phyloP scores from a whole-genome alignment of 2,113 vertebrate genomes.

The Bucco capensis region DNA sequence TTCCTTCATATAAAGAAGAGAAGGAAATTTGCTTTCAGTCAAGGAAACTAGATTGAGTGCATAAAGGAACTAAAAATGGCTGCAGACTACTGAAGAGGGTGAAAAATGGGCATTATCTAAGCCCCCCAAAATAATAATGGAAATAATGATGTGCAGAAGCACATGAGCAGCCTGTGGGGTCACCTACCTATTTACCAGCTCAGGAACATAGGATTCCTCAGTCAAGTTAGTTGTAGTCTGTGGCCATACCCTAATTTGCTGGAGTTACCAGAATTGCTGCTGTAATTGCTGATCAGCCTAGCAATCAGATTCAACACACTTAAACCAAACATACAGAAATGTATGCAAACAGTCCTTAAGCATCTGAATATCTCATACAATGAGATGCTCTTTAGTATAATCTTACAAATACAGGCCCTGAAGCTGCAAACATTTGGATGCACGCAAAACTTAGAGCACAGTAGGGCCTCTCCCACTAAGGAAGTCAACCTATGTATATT shows the following conservation, averaged over 20 bases:
- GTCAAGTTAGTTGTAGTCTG: background rate
- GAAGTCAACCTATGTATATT: background rate
- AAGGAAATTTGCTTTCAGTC: constrained; percentile 38
- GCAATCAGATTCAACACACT: background rate
- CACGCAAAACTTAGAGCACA: background rate
- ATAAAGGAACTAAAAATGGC: background rate
- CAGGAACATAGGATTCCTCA: background rate
- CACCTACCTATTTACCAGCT: background rate
- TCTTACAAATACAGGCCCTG: background rate
- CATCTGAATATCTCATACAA: background rate
- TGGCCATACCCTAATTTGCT: background rate
- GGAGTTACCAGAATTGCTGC: background rate
- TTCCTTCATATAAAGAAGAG: background rate
- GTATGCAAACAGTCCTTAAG: background rate
- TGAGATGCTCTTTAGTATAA: background rate
- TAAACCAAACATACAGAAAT: background rate
- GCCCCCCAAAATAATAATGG: background rate
- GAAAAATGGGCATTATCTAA: background rate
- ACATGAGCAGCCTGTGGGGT: background rate
- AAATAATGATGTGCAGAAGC: background rate
- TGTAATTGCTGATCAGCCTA: background rate
- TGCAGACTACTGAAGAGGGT: background rate
- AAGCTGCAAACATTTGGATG: background rate
- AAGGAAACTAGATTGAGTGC: background rate
- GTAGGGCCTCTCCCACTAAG: background rate